Conservation (phyloP, 2,888 invertebrate species). For the Epinotia bilunana region DNA sequence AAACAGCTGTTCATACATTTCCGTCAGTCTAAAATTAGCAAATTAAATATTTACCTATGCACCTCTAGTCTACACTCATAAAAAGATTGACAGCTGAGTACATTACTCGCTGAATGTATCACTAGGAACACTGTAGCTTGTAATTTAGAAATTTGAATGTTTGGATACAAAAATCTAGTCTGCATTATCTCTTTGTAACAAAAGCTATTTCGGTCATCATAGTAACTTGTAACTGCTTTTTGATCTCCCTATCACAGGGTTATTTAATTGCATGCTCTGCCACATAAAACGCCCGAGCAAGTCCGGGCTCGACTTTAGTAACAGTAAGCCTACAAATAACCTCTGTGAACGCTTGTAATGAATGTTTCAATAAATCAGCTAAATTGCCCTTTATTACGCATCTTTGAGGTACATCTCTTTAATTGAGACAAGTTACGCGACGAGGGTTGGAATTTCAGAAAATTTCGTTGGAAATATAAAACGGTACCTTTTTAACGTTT, state of each 20-base stretch:
- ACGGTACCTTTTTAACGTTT: not conserved
- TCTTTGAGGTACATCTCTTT: conserved; percentile 74
- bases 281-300: conserved; percentile 17
- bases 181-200: not conserved
- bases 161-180: not conserved
- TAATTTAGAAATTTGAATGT: too few relatives aligned
- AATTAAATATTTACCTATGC: too few relatives aligned
- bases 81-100: too few relatives aligned
- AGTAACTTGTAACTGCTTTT: conserved; percentile 11
- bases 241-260: conserved; percentile 4
- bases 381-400: conserved; percentile 78
- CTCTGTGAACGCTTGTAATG: conserved; percentile 68
- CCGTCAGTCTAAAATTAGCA: too few relatives aligned
- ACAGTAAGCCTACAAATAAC: conserved; percentile 75
- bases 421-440: conserved; percentile 71
- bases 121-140: too few relatives aligned
- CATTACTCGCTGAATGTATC: too few relatives aligned
- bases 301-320: conserved; percentile 49
- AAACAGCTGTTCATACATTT: too few relatives aligned
- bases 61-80: too few relatives aligned
- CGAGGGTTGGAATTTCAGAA: conserved; percentile 63
- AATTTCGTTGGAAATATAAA: conserved; percentile 50
- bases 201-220: not conserved
- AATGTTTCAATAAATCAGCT: conserved; percentile 79
- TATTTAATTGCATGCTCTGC: not conserved